Evolutionary conservation across 1,140 invertebrate genomes (phyloP).

Genomic region (Lordiphosa stackelbergi): DNA sequence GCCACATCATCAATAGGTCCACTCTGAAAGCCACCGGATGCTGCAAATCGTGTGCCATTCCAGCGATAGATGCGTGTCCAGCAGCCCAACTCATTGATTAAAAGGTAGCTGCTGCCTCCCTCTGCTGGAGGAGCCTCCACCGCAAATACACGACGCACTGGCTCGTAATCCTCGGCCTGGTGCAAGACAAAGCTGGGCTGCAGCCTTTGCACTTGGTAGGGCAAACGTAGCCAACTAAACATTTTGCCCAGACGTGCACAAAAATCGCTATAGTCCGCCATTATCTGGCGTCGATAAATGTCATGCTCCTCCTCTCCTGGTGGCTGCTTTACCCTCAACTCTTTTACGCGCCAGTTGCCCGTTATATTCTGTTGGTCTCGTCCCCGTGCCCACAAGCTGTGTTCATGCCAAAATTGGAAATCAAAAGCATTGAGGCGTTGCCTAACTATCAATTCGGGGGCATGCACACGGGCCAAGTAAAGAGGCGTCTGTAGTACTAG

Average conservation of each 20-base stretch:
- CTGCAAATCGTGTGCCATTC: constrained; percentile 35
- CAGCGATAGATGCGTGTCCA: constrained; percentile 50
- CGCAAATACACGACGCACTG: constrained; percentile 44
- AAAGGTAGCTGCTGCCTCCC: constrained; percentile 24
- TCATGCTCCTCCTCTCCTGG: constrained; percentile 8
- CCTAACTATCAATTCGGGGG: constrained; percentile 32
- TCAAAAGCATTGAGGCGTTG: constrained; percentile 55
- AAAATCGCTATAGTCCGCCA: constrained; percentile 18
- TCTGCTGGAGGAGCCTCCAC: constrained; percentile 14
- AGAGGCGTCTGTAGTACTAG: constrained; percentile 57
- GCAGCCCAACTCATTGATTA: constrained; percentile 57
- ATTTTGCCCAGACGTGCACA: constrained; percentile 29
- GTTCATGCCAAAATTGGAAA: constrained; percentile 51
- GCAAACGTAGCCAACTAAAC: constrained; percentile 28
- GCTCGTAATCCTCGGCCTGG: constrained; percentile 19
- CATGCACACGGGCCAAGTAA: constrained; percentile 43
- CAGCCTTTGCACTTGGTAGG: constrained; percentile 44
- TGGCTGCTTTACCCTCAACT: constrained; percentile 42
- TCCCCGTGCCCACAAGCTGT: constrained; percentile 41
- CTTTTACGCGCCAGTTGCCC: constrained; percentile 62
- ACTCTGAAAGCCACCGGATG: constrained; percentile 33
- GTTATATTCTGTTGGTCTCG: constrained; percentile 39
- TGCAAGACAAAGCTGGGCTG: constrained; percentile 22
- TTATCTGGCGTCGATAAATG: constrained; percentile 32
- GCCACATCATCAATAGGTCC: constrained; percentile 54